Evolutionary conservation across 2,113 vertebrate genomes (phyloP), one percentile per base, ranked within the genome.

Genomic region (Perca flavescens): DNA sequence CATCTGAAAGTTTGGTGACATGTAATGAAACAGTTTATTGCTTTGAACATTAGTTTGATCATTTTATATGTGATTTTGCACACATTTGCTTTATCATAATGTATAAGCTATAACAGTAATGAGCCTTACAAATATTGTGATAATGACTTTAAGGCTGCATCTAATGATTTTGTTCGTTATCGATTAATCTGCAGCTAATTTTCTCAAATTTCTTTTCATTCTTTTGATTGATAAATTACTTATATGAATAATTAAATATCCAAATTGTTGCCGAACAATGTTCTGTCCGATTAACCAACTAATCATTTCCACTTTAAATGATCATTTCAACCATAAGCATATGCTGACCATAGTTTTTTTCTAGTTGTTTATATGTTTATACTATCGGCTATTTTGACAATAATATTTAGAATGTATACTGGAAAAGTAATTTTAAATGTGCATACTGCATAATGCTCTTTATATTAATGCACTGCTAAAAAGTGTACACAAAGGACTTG

Each of bases 401-500:
- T 11, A 43, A 43, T 43, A 43, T 43, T 43, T 43, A 43, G 40
- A 43, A 43, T 11, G 2, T 40, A 54, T 7, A 5, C 19, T 25
- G 46, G 43, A 22, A 64, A 66, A 67, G 19, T 40, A 66, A 67
- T 19, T 40, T 11, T 47, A n/a, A 49, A 56, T 31, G 31, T 34
- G n/a, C 19, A 46, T 46, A 1, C 19, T 19, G 7, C 21, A 40
- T 21, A 10, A 16, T 54, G 6, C 47, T 40, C 11, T 28, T 46
- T 43, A 21, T 66, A 12, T 83, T 50, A 34, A 43, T 47, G 46
- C 7, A 21, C 28, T 43, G 34, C 5, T 49, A 53, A 71, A 68
- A 28, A 73, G 16, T 72, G 58, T 40, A 61, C 31, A 65, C 13
- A 75, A 58, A 64, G 40, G n/a, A 21, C 52, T 66, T 75, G 31